Conservation (phyloP, 2,888 invertebrate species). For the Diarsia mendica region DNA sequence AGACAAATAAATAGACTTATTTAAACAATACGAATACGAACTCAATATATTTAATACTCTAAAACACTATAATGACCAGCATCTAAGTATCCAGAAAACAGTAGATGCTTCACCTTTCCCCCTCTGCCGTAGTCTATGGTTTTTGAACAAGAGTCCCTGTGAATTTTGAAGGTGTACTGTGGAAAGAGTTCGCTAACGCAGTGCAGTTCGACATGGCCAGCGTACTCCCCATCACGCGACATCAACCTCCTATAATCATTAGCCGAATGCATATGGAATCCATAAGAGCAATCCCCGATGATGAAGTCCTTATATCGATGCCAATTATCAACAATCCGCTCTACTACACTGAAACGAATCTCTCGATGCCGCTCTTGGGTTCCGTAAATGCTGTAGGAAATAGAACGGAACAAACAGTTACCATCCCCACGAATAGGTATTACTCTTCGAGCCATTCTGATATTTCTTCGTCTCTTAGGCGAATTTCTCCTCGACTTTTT, state of each 20-base stretch:
- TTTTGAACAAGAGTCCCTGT: conserved; percentile 75
- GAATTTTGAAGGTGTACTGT: conserved; percentile 83
- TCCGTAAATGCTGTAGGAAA: conserved; percentile 81
- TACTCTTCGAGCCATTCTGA: conserved; percentile 75
- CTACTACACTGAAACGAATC: conserved; percentile 79
- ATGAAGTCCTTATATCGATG: conserved; percentile 84
- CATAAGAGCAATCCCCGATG: conserved; percentile 84
- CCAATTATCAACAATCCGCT: conserved; percentile 82
- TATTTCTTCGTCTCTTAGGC: conserved; percentile 52
- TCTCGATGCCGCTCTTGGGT: conserved; percentile 84
- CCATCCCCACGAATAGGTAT: conserved; percentile 84
- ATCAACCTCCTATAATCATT: conserved; percentile 79
- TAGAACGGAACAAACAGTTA: conserved; percentile 84
- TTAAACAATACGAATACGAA: conserved; percentile 30
- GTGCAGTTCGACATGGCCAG: conserved; percentile 85
- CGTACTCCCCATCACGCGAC: conserved; percentile 84
- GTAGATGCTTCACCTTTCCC: conserved; percentile 77
- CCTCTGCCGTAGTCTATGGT: conserved; percentile 84
- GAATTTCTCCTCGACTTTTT: conserved; percentile 51
- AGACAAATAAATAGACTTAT: conserved; percentile 27
- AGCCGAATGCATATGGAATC: conserved; percentile 69
- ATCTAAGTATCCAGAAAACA: conserved; percentile 84
- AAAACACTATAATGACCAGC: conserved; percentile 87
- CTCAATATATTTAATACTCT: conserved; percentile 73
- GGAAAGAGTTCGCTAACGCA: conserved; percentile 80